These are phyloP conservation scores for Chionis minor DNA, from an alignment of 2,113 vertebrate species.

Conservation along the genomic window DNA sequence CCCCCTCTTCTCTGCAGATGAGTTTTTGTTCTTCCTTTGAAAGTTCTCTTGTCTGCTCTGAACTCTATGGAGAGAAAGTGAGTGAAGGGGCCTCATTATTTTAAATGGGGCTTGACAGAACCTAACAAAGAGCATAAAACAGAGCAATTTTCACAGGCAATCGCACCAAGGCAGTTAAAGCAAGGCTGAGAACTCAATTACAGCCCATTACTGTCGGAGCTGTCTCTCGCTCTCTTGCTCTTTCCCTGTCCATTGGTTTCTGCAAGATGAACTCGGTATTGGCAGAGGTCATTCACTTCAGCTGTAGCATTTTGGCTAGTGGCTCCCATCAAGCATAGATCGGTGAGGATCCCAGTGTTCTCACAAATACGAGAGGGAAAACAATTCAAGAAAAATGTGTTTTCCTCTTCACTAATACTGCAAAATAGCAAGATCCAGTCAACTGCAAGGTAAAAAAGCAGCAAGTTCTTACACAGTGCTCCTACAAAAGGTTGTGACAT, in stretches of 20 bases:
- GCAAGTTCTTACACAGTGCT: neutral
- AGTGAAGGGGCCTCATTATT: constrained; percentile 73
- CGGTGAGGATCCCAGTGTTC: neutral
- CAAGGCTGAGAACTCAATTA: constrained; percentile 76
- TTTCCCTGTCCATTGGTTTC: constrained; percentile 47
- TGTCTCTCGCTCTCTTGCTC: neutral
- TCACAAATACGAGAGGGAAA: neutral
- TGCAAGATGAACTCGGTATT: neutral
- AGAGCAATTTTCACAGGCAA: constrained; percentile 75
- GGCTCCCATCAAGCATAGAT: neutral
- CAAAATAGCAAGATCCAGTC: neutral
- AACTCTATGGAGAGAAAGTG: constrained; percentile 39
- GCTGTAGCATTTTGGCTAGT: neutral
- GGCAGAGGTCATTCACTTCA: constrained; percentile 42
- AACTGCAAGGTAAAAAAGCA: neutral
- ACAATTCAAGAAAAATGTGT: neutral
- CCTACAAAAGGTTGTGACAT: neutral
- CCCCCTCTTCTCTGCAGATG: neutral
- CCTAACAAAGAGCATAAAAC: constrained; percentile 72
- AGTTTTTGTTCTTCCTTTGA: constrained; percentile 33
- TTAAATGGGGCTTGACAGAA: constrained; percentile 72
- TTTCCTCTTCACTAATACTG: neutral
- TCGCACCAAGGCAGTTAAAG: constrained; percentile 67
- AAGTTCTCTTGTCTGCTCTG: neutral
- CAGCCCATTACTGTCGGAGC: constrained; percentile 58